Evolutionary conservation across 2,113 vertebrate genomes (phyloP), one percentile per base, ranked within the genome.

Genomic region (Nibea albiflora): DNA sequence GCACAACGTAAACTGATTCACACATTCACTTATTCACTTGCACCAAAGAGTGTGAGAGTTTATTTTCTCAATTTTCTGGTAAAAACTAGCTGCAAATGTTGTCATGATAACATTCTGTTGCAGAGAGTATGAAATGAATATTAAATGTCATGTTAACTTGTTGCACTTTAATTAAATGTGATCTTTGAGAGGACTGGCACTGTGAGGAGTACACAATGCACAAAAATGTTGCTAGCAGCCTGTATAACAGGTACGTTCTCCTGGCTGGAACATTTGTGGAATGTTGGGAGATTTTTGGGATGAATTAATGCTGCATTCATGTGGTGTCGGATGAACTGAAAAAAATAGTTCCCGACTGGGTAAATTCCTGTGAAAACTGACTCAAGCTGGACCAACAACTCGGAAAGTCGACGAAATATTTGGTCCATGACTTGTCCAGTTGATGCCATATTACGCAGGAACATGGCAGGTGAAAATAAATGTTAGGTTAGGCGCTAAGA

Each of bases 21-120:
- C 60, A 73, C 85, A 81, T 85, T 79, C 82, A 69, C 72, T 68
- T n/a, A 39, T 68, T 73, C 8, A 64, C 11, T 46, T 78, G 76
- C n/a, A n/a, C n/a, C n/a, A n/a, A n/a, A n/a, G n/a, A n/a, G n/a
- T n/a, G n/a, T n/a, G n/a, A n/a, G n/a, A n/a, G n/a, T n/a, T 72
- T 10, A 42, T 10, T 58, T 54, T 53, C 6, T 52, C 6, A 31
- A 22, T 50, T 39, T 61, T 31, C 28, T 31, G 28, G 3, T 31
- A 31, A 31, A 31, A 31, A 44, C 26, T 15, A 20, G 28, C n/a
- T 54, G 11, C 31, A 58, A 22, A 50, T 63, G 20, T 60, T 47
- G 26, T 63, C 20, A 26, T 49, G 39, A n/a, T 26, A 46, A 26
- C 9, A 17, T 24, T 24, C 14, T 68, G 26, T 35, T 62, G 20